Percentiles rank a stretch among this genome's conserved stretches.
These are phyloP conservation scores for Cebus imitator DNA, from an alignment of 2,113 vertebrate genomes.

Conservation along the genomic window DNA sequence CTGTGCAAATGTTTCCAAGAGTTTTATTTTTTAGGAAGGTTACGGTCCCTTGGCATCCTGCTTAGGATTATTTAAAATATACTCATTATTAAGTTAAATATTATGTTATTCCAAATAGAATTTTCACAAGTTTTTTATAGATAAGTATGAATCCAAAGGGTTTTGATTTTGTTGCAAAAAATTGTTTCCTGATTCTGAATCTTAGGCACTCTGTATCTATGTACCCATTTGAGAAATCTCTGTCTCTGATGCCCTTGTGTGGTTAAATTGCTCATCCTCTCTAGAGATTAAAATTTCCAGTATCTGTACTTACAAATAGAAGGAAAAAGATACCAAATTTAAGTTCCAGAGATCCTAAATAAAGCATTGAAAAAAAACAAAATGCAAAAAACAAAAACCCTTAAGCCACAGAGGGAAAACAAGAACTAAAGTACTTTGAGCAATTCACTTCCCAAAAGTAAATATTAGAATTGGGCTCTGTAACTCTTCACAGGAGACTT, in stretches of 20 bases:
- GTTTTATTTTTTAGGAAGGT: neutral
- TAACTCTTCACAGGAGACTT: neutral
- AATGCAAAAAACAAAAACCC: too few relatives aligned
- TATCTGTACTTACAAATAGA: neutral
- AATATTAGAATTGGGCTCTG: neutral
- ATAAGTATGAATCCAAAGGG: neutral
- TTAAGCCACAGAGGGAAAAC: neutral
- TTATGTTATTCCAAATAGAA: conserved; percentile 1
- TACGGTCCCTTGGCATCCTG: neutral
- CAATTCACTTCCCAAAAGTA: conserved; percentile 22
- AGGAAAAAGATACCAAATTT: neutral
- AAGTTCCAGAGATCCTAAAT: neutral
- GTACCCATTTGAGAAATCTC: neutral
- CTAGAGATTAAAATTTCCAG: neutral
- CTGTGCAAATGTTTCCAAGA: neutral
- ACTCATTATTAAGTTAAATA: conserved; percentile 26
- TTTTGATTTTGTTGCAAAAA: conserved; percentile 44
- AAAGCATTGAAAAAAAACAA: neutral
- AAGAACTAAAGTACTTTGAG: neutral
- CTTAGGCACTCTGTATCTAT: neutral
- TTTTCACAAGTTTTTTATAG: conserved; percentile 5
- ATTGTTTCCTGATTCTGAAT: neutral
- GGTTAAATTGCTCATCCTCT: neutral
- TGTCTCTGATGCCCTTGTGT: neutral
- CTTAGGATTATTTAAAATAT: conserved; percentile 54